Percentiles rank a stretch among this genome's conserved stretches.
These are phyloP conservation scores for Amphiprion percula DNA, from an alignment of 2,113 vertebrate species.

Conservation along the genomic window DNA sequence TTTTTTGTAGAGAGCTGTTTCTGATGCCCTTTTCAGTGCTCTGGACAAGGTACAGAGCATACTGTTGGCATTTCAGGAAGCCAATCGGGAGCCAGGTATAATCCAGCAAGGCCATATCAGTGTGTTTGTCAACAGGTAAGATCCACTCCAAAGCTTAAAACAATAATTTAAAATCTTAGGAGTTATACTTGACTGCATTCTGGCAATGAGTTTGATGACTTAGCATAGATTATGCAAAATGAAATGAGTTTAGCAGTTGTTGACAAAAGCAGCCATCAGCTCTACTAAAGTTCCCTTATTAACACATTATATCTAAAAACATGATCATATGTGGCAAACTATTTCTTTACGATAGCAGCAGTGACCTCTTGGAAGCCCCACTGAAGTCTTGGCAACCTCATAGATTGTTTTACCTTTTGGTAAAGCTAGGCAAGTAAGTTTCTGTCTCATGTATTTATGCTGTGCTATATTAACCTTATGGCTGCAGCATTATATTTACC, in stretches of 20 bases:
- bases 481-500: neutral
- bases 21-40: conserved; percentile 75
- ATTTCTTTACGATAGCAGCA: neutral
- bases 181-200: too few species aligned
- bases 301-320: neutral
- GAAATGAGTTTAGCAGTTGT: too few species aligned
- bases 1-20: conserved; percentile 66
- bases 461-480: neutral
- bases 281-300: neutral
- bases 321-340: neutral
- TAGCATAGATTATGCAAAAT: too few species aligned
- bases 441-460: neutral
- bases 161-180: neutral
- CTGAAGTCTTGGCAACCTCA: neutral
- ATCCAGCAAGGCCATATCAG: conserved; percentile 78
- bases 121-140: conserved; percentile 89
- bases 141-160: neutral
- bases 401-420: neutral
- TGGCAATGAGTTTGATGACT: too few species aligned
- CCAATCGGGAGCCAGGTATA: conserved; percentile 71
- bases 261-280: neutral
- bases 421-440: neutral
- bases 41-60: conserved; percentile 84
- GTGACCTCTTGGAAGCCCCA: neutral
- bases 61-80: conserved; percentile 82